phyloP scores from a whole-genome alignment of 2,113 vertebrate genomes.

The Colaptes auratus region DNA sequence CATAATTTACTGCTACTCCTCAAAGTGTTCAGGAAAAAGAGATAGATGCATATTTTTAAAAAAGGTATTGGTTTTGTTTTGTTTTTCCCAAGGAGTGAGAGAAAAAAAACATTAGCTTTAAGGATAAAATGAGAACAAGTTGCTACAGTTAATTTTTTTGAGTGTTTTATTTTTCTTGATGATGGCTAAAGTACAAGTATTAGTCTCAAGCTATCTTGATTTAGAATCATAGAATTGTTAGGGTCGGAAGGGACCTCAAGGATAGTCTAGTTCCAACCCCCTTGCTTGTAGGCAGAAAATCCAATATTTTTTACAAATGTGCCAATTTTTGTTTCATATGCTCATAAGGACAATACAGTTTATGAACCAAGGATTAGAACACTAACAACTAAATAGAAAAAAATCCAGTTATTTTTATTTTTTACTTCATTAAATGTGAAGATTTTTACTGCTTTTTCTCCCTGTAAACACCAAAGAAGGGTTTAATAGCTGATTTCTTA shows the following conservation, averaged over 20 bases:
- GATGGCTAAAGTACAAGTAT: neutral
- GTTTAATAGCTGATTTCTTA: neutral
- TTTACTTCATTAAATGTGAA: neutral
- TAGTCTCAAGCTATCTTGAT: neutral
- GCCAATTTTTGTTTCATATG: neutral
- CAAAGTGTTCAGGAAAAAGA: neutral
- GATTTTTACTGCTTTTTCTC: neutral
- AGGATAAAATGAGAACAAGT: neutral
- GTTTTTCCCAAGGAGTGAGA: neutral
- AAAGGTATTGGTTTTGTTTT: no score
- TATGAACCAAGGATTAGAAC: neutral
- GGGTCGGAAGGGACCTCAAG: no score
- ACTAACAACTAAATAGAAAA: neutral
- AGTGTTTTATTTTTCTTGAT: neutral
- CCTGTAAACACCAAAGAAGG: neutral
- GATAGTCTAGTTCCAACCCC: no score
- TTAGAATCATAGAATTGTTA: neutral
- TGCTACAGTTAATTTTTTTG: neutral
- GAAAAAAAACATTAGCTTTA: neutral
- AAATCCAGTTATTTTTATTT: rapidly evolving
- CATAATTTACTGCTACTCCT: neutral
- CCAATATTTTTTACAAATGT: neutral
- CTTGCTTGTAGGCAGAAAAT: neutral
- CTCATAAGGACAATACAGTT: neutral
- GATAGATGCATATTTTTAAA: no score